Conservation (phyloP, 2,888 invertebrate genomes). For the Perdita meconis region DNA sequence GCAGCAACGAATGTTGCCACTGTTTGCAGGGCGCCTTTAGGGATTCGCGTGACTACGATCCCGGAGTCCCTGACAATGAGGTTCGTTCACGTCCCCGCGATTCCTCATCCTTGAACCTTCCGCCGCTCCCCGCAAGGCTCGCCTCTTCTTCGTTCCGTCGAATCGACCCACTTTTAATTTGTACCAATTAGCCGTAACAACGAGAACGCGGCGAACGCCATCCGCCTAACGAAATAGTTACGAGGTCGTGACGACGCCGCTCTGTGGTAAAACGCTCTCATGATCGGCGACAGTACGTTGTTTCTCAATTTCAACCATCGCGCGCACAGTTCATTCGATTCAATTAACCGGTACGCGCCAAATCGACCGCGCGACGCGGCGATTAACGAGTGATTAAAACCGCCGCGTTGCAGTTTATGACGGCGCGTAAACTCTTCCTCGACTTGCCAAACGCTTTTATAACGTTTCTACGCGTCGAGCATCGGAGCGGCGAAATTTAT, state of each 20-base stretch:
- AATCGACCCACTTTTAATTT: slow-evolving; percentile 62
- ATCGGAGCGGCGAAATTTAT: no score
- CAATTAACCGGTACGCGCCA: slow-evolving; percentile 38
- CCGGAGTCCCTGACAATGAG: slow-evolving; percentile 23
- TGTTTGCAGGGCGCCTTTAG: no score
- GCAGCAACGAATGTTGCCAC: no score
- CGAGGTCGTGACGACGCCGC: slow-evolving; percentile 67
- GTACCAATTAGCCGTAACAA: slow-evolving; percentile 67
- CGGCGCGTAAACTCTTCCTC: no score
- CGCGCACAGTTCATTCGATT: slow-evolving; percentile 34
- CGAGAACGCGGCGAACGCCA: slow-evolving; percentile 47
- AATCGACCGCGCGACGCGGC: slow-evolving; percentile 2
- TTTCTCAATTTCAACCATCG: slow-evolving; percentile 50
- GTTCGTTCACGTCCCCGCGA: slow-evolving; percentile 24
- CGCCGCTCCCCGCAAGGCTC: not conserved
- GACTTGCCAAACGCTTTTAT: no score
- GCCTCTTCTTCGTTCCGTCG: slow-evolving; percentile 7
- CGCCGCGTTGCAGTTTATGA: no score
- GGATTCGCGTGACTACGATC: slow-evolving; percentile 11
- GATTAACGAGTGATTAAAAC: slow-evolving; percentile 27
- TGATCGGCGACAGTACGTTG: no score
- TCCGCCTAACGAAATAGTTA: slow-evolving; percentile 55
- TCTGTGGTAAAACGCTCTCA: no score
- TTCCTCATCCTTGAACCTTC: slow-evolving; percentile 53
- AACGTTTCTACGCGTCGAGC: no score